phyloP scores from a whole-genome alignment of 1,140 invertebrate genomes.

The Heliconius nattereri region DNA sequence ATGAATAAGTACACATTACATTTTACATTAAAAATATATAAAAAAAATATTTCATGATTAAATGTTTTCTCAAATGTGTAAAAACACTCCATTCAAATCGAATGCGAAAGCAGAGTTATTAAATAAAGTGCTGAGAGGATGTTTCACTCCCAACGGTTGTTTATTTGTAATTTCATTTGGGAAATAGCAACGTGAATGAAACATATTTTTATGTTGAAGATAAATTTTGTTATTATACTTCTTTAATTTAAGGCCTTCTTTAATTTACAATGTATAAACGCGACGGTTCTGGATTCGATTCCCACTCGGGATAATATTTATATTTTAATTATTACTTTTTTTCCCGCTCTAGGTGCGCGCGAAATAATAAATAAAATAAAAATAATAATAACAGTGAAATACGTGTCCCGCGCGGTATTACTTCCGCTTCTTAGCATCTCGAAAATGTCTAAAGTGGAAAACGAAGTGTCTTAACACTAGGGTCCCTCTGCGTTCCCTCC shows the following conservation, averaged over 20 bases:
- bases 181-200: constrained; percentile 5
- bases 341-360: no score
- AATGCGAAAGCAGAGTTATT: constrained; percentile 16
- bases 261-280: no score
- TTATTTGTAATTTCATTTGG: constrained; percentile 12
- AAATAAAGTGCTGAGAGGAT: constrained; percentile 23
- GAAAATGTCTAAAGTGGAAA: no score
- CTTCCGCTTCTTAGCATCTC: no score
- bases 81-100: not conserved
- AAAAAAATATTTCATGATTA: constrained; percentile 1
- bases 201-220: not conserved
- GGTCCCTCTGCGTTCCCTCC: not conserved
- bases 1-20: not conserved
- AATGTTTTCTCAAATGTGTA: not conserved
- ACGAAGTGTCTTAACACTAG: no score
- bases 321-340: not conserved
- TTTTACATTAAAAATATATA: not conserved
- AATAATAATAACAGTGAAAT: no score
- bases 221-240: no score
- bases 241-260: no score
- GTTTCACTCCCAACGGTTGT: not conserved
- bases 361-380: no score
- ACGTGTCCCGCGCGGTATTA: no score
- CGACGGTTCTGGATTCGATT: no score
- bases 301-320: no score